Base-by-base conservation (phyloP, 2,797 vertebrate species). In the Pseudochromis fuscus region DNA sequence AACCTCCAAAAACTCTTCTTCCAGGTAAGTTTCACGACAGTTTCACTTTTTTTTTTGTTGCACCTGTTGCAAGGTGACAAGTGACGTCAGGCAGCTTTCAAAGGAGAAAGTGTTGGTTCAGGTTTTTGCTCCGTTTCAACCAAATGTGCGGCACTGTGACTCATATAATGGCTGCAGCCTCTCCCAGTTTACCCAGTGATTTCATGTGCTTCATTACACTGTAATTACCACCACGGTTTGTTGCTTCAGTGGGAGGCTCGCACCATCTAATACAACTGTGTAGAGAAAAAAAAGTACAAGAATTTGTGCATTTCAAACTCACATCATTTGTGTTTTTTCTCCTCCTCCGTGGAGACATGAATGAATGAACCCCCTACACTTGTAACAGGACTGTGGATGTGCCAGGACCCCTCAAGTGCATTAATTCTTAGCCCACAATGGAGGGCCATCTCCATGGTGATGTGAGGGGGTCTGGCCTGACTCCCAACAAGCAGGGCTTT, bases 321-420 rank as follows among this genome's bases (percentile, higher is more conserved):
- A n/a, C n/a, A n/a, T n/a, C n/a, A n/a, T n/a, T n/a, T 52, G 50
- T 40, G 27, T 44, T 49, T 74, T 10, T 52, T 4, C 0, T 28
- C 51, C 49, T 66, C 44, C 67, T 57, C 21, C 7, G 28, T 52
- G 49, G 25, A 50, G 19, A 61, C 23, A 33, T 86, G 77, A 87
- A 84, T 86, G 77, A 87, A 84, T 81, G 88, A 82, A 56, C 60
- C 44, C 50, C 77, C 56, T 50, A 38, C 30, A 44, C 71, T 76
- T 57, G 68, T 44, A 57, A 46, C 71, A 37, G 74, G 42, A 65
- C 69, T 51, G 69, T 59, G 78, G 82, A 88, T 80, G 81, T 87
- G 88, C 87, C 81, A 88, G 90, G 88, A 87, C 87, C 88, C 82
- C 86, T 92, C 85, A 88, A 90, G 89, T 79, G 87, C 80, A 79